Evolutionary conservation across 2,113 vertebrate genomes (phyloP).

Genomic region (Corythornis madagascariensis): DNA sequence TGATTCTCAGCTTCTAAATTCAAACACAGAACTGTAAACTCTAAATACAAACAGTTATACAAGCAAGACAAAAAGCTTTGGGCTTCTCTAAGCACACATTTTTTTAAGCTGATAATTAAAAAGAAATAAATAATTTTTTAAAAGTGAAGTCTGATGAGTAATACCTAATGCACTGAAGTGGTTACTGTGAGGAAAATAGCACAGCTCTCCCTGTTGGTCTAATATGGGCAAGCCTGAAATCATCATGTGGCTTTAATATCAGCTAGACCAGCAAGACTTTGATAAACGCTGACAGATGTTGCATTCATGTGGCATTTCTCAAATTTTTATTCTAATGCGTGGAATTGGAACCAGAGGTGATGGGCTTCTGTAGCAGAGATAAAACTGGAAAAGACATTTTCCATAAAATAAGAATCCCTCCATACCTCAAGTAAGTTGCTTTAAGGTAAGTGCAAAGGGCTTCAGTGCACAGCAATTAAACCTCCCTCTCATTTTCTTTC

Average conservation of each 20-base stretch:
- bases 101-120: not conserved
- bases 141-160: not conserved
- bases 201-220: not conserved
- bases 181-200: not conserved
- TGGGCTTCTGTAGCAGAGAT: not conserved
- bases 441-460: not conserved
- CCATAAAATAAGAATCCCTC: not conserved
- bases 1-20: not conserved
- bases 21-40: not conserved
- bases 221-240: not conserved
- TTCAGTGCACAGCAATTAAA: not conserved
- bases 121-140: not conserved
- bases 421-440: not conserved
- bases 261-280: not conserved
- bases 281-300: conserved; percentile 9
- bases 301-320: not conserved
- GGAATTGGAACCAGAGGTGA: not conserved
- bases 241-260: not conserved
- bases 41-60: not conserved
- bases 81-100: not conserved
- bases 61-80: not conserved
- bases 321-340: not conserved
- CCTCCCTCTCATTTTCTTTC: not conserved
- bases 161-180: not conserved
- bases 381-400: not conserved